Evolutionary conservation across 2,797 vertebrate species (phyloP).

Genomic region (Euthynnus affinis): DNA sequence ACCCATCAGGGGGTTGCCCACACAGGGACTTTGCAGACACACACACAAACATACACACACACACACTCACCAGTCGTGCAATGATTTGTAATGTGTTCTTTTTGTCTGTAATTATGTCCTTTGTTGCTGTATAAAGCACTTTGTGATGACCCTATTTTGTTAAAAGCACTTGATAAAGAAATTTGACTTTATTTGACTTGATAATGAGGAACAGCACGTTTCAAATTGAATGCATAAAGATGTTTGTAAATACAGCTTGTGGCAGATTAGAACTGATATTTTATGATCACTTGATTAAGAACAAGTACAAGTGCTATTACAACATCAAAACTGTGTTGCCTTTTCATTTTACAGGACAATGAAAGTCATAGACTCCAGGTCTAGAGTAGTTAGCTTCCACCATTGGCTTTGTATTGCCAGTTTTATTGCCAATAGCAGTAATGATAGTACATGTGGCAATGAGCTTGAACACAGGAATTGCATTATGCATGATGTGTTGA

Average conservation of each 20-base stretch:
- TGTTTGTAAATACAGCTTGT: constrained; percentile 63
- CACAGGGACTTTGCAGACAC: constrained; percentile 55
- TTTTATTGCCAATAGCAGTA: constrained; percentile 72
- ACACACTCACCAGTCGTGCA: constrained; percentile 32
- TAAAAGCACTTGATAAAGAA: constrained; percentile 73
- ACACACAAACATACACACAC: constrained; percentile 47
- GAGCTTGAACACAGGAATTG: constrained; percentile 58
- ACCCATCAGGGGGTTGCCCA: constrained; percentile 69
- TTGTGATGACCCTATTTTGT: constrained; percentile 68
- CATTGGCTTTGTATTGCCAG: constrained; percentile 59
- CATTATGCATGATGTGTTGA: constrained; percentile 49
- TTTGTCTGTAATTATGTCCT: constrained; percentile 66
- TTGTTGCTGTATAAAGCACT: constrained; percentile 66
- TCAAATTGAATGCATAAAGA: constrained; percentile 59
- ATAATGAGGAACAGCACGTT: constrained; percentile 61
- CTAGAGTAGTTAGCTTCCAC: constrained; percentile 48
- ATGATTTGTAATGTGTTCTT: constrained; percentile 59
- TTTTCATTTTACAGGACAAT: constrained; percentile 75
- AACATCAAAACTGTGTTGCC: constrained; percentile 56
- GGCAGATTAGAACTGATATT: constrained; percentile 60
- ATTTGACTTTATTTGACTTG: constrained; percentile 76
- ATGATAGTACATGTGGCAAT: constrained; percentile 62
- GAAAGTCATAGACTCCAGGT: constrained; percentile 65
- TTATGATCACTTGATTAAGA: constrained; percentile 75
- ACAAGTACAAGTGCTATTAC: constrained; percentile 56